Evolutionary conservation across 1,140 invertebrate genomes (phyloP).

Genomic region (Pseudomyrmex sp.): DNA sequence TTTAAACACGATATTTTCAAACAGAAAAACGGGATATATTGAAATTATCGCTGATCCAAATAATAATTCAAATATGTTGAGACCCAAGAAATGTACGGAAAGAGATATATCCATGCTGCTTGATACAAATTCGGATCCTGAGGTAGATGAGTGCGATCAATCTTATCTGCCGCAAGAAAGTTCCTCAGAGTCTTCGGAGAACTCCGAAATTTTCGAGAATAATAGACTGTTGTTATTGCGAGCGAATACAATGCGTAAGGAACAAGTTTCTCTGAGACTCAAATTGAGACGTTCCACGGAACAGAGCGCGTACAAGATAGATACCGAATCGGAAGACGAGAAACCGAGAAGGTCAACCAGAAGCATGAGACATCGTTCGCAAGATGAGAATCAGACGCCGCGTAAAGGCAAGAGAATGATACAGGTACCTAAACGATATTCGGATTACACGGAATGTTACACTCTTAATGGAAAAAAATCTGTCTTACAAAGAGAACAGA

Average conservation of each 20-base stretch:
- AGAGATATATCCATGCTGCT: slow-evolving; percentile 61
- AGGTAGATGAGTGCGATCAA: not conserved
- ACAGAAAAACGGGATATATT: not conserved
- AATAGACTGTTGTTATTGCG: not conserved
- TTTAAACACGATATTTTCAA: not conserved
- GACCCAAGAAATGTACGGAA: slow-evolving; percentile 57
- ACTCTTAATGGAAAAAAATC: not conserved
- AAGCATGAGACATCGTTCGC: not conserved
- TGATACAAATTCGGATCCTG: slow-evolving; percentile 45
- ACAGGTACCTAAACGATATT: slow-evolving; percentile 42
- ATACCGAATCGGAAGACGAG: slow-evolving; percentile 52
- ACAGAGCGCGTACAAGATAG: slow-evolving; percentile 74
- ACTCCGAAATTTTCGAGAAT: slow-evolving; percentile 12
- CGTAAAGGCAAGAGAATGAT: slow-evolving; percentile 23
- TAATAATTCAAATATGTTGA: slow-evolving; percentile 38
- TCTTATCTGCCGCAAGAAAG: not conserved
- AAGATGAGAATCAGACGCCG: slow-evolving; percentile 20
- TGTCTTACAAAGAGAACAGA: slow-evolving; percentile 17
- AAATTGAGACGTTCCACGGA: slow-evolving; percentile 73
- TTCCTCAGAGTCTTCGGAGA: not conserved
- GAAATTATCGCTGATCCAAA: not conserved
- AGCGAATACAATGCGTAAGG: slow-evolving; percentile 1
- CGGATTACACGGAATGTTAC: slow-evolving; percentile 32
- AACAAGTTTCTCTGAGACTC: slow-evolving; percentile 58
- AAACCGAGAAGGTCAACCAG: not conserved